Evolutionary conservation across 2,888 invertebrate genomes (phyloP).

Genomic region (Candidula unifasciata): DNA sequence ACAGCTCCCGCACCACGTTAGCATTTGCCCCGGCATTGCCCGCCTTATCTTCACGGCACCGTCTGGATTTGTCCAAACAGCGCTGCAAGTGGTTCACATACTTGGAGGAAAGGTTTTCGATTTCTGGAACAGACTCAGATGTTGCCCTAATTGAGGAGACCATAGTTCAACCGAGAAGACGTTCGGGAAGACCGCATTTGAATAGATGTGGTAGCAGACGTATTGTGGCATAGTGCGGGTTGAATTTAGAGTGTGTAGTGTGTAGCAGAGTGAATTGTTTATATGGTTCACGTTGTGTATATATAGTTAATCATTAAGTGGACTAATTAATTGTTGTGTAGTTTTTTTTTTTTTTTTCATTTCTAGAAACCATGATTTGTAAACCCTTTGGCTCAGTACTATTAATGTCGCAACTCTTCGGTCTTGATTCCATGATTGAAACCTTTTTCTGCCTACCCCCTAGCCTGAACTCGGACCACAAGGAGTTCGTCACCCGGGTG

Average conservation of each 20-base stretch:
- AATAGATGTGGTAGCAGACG: not conserved
- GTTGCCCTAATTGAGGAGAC: slow-evolving; percentile 1
- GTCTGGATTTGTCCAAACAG: not conserved
- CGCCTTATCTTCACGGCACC: slow-evolving; percentile 5
- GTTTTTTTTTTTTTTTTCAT: too few species aligned
- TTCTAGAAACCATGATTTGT: too few species aligned
- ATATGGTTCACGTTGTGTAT: not conserved
- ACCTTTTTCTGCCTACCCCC: too few species aligned
- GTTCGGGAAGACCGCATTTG: not conserved
- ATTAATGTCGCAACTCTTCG: too few species aligned
- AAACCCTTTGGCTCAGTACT: too few species aligned
- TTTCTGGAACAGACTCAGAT: not conserved
- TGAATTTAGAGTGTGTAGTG: not conserved
- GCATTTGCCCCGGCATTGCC: not conserved
- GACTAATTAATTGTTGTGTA: too few species aligned
- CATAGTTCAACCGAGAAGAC: not conserved
- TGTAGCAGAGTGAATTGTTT: not conserved
- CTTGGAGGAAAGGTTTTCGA: not conserved
- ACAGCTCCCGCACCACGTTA: not conserved
- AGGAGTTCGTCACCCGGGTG: too few species aligned
- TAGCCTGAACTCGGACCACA: too few species aligned
- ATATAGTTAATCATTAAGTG: too few species aligned
- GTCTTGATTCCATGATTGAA: too few species aligned
- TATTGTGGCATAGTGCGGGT: not conserved
- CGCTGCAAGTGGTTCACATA: not conserved